A percentile compares a stretch with the other conserved stretches of the same genome.
phyloP scores from a whole-genome alignment of 2,797 vertebrate species.

The Myotis myotis region DNA sequence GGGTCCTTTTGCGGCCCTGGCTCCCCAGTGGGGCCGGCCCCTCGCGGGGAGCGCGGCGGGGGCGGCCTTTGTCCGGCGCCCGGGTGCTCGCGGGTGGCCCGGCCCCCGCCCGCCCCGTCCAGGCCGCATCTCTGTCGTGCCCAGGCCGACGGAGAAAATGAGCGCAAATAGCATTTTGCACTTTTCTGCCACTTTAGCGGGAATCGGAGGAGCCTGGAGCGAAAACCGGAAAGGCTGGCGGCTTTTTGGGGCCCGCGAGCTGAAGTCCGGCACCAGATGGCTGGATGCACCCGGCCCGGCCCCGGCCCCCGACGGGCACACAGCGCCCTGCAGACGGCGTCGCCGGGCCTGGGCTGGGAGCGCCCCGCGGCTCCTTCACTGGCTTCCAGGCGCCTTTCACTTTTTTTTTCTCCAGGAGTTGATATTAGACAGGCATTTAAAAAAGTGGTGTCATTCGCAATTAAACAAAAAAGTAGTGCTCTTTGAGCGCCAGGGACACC shows the following conservation, averaged over 20 bases:
- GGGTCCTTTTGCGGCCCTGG: neutral
- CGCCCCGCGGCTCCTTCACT: neutral
- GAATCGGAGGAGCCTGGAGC: conserved; percentile 65
- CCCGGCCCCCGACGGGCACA: conserved; percentile 54
- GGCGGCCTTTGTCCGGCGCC: conserved; percentile 45
- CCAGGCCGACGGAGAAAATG: neutral
- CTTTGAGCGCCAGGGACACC: neutral
- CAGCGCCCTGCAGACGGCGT: conserved; percentile 58
- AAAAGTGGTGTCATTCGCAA: conserved; percentile 1
- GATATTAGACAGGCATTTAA: conserved; percentile 28
- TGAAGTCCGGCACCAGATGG: conserved; percentile 82
- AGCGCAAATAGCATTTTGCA: conserved; percentile 67
- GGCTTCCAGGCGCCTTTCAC: neutral
- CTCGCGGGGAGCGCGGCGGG: neutral
- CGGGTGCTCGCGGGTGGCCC: neutral
- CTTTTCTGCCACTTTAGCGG: conserved; percentile 64
- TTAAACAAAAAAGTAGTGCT: conserved; percentile 70
- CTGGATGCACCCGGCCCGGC: conserved; percentile 77
- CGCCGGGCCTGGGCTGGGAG: conserved; percentile 20
- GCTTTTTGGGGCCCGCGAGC: conserved; percentile 81
- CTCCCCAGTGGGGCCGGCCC: neutral
- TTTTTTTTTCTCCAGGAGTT: conserved; percentile 52
- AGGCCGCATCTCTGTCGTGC: neutral
- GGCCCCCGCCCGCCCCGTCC: neutral
- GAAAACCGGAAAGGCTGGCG: conserved; percentile 79